A percentile compares a stretch with the other conserved stretches of the same genome.
Conservation (phyloP, 2,113 vertebrate genomes). For the Megaceryle torquata region DNA sequence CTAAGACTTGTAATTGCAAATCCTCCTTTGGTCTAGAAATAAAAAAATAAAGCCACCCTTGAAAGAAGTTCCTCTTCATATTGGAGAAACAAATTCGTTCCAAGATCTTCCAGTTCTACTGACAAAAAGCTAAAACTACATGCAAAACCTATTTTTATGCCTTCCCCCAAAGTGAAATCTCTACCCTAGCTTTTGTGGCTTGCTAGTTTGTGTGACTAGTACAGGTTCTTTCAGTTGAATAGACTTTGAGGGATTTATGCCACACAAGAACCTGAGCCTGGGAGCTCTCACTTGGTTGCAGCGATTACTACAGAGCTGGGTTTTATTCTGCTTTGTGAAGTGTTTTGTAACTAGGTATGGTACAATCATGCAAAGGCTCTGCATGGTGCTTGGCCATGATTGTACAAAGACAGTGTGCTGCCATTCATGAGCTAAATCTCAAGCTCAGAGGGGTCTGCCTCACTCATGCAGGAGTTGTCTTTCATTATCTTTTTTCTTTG, state of each 20-base stretch:
- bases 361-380: background rate
- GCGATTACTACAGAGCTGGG: background rate
- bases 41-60: background rate
- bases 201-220: background rate
- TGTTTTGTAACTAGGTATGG: background rate
- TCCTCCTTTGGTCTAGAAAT: background rate
- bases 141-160: rapidly evolving
- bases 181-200: background rate
- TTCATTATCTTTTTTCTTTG: background rate
- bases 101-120: background rate
- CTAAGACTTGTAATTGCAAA: background rate
- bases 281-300: background rate
- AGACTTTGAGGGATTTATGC: background rate
- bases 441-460: background rate
- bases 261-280: background rate
- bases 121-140: background rate
- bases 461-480: background rate
- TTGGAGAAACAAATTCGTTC: background rate
- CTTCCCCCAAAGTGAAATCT: background rate
- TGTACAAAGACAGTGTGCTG: background rate
- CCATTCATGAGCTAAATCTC: rapidly evolving
- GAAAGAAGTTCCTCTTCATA: background rate
- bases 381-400: rapidly evolving
- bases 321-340: background rate
- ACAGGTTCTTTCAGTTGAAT: background rate